Base-by-base conservation (phyloP, 2,797 vertebrate genomes). In the Selene dorsalis region DNA sequence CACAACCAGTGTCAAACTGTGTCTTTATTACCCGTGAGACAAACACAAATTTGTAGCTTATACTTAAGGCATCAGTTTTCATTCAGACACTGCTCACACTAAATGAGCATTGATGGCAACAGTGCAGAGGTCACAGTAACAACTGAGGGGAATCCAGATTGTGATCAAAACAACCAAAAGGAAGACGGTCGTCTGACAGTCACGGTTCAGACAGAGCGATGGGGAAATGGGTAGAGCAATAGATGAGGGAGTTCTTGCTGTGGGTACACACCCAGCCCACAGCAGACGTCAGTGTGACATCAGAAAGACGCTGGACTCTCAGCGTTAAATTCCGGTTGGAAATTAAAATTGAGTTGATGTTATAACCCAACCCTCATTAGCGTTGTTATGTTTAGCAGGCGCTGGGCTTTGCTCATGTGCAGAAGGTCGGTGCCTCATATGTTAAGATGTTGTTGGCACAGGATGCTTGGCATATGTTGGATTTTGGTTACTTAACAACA, bases 1-100 rank as follows among this genome's bases (percentile, higher is more conserved):
- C 60, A 62, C 50, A 80, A 67, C 41, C 32, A 16, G 22, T n/a
- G 60, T 61, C 56, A 74, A 63, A 64, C 47, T 71, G 41, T 53
- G 38, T 53, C 17, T 60, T 68, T 20, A 59, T 61, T 68, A 18
- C 77, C 26, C 59, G 18, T 20, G 61, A 65, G 70, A 69, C 30
- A 62, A 26, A 45, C 24, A 74, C 32, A 60, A 6, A 69, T 69
- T 63, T 75, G 48, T 52, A 65, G 22, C 17, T 63, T 4, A 35
- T 20, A 61, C 30, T 38, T 4, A n/a, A 60, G 17, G 26, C 35
- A 43, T 85, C 45, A n/a, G 41, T 52, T 82, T 60, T 77, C 38
- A 77, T 65, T 55, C 26, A 58, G 70, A 20, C 13, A 45, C 30
- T 64, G 26, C 1, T 55, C 30, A 57, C 61, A 50, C 47, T 17